phyloP scores from a whole-genome alignment of 2,888 invertebrate species.

The Pammene aurita region DNA sequence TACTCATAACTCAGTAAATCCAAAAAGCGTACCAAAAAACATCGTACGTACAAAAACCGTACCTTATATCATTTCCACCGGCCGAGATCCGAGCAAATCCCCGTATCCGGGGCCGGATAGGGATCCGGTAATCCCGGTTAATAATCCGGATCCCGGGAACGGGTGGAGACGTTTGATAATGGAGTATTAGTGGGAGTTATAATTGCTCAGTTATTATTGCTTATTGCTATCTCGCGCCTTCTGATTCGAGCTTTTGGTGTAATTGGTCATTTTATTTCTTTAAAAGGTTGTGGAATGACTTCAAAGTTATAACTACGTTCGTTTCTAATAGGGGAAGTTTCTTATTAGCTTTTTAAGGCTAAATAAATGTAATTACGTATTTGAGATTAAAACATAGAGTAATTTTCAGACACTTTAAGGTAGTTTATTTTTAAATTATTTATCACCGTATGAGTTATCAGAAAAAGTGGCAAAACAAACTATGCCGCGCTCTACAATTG shows the following conservation, averaged over 20 bases:
- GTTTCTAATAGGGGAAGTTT: neutral
- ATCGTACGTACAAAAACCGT: constrained; percentile 37
- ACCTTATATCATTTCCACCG: constrained; percentile 81
- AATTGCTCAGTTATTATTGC: constrained; percentile 71
- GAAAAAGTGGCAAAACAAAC: too few species aligned
- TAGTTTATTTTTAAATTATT: too few species aligned
- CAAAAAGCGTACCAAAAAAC: constrained; percentile 50
- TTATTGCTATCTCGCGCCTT: constrained; percentile 52
- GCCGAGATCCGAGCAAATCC: constrained; percentile 80
- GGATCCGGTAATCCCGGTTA: constrained; percentile 82
- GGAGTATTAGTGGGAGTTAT: constrained; percentile 74
- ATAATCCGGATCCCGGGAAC: constrained; percentile 66
- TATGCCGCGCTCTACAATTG: too few species aligned
- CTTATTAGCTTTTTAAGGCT: too few species aligned
- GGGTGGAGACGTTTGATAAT: constrained; percentile 69
- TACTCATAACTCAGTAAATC: constrained; percentile 27
- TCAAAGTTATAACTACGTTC: neutral
- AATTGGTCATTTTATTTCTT: constrained; percentile 3
- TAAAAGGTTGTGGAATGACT: neutral
- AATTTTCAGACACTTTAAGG: too few species aligned
- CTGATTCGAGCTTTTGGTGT: constrained; percentile 4
- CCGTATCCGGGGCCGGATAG: constrained; percentile 75
- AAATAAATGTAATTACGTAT: too few species aligned
- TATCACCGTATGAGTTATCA: too few species aligned
- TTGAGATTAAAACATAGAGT: too few species aligned